These are phyloP conservation scores for Champsocephalus gunnari DNA, from an alignment of 2,797 vertebrate species.

Conservation along the genomic window DNA sequence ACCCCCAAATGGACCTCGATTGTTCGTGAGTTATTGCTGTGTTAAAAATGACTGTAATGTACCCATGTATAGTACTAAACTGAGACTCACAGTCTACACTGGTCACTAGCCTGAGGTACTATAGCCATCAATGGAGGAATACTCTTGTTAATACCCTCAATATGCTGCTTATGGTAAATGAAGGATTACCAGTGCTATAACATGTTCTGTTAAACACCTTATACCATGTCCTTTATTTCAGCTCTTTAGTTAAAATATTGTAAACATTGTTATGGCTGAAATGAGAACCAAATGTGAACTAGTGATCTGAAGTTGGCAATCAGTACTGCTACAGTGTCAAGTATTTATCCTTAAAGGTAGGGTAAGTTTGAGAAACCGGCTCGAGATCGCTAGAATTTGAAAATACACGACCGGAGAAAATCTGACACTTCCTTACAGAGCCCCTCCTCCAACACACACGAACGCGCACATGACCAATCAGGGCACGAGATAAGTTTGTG, in stretches of 20 bases:
- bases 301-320: constrained; percentile 24
- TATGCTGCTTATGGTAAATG: not conserved
- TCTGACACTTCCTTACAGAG: no score
- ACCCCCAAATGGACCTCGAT: constrained; percentile 42
- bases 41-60: constrained; percentile 39
- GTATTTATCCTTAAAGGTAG: not conserved
- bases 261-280: constrained; percentile 1
- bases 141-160: not conserved
- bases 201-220: not conserved
- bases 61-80: constrained; percentile 33
- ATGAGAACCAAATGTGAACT: constrained; percentile 19
- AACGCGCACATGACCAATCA: no score
- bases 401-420: no score
- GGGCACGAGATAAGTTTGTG: no score
- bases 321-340: not conserved
- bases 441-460: no score
- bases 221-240: not conserved
- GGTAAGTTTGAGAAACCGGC: no score
- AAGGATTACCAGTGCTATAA: not conserved
- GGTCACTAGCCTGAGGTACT: constrained; percentile 20
- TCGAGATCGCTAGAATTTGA: no score
- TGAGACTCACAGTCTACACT: constrained; percentile 27
- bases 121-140: constrained; percentile 21
- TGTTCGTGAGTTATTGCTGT: constrained; percentile 54
- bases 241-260: not conserved